Evolutionary conservation across 2,113 vertebrate genomes (phyloP).

Genomic region (Perccottus glenii): DNA sequence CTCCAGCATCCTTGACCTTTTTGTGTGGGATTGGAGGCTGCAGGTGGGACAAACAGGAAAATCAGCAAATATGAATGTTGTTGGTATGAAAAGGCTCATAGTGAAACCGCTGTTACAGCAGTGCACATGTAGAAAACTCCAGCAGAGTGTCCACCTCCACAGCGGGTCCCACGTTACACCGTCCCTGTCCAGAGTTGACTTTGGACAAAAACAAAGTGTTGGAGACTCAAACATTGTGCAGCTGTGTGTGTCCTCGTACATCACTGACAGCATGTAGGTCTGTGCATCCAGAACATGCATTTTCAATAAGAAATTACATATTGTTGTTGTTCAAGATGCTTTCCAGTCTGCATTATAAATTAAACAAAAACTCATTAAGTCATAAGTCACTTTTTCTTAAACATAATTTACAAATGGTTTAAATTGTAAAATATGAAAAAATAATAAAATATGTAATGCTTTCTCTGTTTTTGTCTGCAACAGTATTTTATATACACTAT

Average conservation of each 20-base stretch:
- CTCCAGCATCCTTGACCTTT: conserved; percentile 45
- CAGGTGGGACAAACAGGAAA: conserved; percentile 59
- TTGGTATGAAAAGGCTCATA: conserved; percentile 20
- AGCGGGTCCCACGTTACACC: conserved; percentile 12
- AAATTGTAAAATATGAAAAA: too few species aligned
- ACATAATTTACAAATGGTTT: too few species aligned
- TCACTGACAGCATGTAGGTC: conserved; percentile 34
- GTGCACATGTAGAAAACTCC: conserved; percentile 26
- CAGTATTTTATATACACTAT: too few species aligned
- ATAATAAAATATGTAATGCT: too few species aligned
- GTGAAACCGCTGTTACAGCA: conserved; percentile 32
- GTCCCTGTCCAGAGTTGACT: conserved; percentile 43
- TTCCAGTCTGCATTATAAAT: background rate
- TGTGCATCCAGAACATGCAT: conserved; percentile 19
- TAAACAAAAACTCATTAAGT: too few species aligned
- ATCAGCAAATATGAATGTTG: conserved; percentile 48
- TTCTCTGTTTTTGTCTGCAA: too few species aligned
- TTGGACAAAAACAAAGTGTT: conserved; percentile 41
- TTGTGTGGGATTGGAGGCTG: conserved; percentile 22
- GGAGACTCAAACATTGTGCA: conserved; percentile 18
- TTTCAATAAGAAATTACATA: conserved; percentile 5
- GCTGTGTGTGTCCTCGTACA: conserved; percentile 48
- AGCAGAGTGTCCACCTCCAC: conserved; percentile 12
- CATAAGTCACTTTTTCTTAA: too few species aligned
- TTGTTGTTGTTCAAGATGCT: background rate